A percentile compares a stretch with the other conserved stretches of the same genome.
phyloP scores from a whole-genome alignment of 2,113 vertebrate species.

The Phaetusa simplex region DNA sequence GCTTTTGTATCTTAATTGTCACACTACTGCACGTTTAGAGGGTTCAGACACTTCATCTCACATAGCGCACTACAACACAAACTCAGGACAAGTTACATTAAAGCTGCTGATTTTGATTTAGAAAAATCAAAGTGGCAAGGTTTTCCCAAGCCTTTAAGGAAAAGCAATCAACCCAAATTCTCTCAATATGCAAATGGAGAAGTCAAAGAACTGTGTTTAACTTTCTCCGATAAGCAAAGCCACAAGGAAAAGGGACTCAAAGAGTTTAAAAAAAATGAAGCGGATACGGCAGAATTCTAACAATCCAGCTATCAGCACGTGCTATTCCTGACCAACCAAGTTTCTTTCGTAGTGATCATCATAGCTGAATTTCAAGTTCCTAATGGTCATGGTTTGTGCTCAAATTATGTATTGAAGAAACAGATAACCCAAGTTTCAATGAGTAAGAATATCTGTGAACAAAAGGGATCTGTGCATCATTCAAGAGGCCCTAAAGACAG shows the following conservation, averaged over 20 bases:
- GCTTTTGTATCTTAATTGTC: background rate
- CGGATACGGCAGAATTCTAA: background rate
- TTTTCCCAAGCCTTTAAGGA: background rate
- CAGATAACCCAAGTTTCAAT: background rate
- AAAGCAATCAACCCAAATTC: background rate
- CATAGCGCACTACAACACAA: background rate
- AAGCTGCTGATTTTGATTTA: background rate
- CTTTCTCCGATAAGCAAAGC: background rate
- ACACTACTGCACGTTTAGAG: background rate
- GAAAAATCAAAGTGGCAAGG: background rate
- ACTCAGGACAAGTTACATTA: background rate
- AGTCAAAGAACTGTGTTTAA: background rate
- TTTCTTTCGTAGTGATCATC: background rate
- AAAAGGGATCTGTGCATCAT: background rate
- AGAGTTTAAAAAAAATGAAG: background rate
- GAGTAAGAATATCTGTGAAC: background rate
- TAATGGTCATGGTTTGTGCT: background rate
- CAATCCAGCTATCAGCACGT: background rate
- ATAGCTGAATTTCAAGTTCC: background rate
- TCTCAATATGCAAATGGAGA: background rate
- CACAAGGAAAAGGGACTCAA: background rate
- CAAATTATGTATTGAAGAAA: background rate
- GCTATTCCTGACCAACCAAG: background rate
- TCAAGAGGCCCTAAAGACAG: background rate
- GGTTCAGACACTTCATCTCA: background rate